These are phyloP conservation scores for Diuraphis noxia DNA, from an alignment of 1,140 invertebrate genomes.

Conservation along the genomic window DNA sequence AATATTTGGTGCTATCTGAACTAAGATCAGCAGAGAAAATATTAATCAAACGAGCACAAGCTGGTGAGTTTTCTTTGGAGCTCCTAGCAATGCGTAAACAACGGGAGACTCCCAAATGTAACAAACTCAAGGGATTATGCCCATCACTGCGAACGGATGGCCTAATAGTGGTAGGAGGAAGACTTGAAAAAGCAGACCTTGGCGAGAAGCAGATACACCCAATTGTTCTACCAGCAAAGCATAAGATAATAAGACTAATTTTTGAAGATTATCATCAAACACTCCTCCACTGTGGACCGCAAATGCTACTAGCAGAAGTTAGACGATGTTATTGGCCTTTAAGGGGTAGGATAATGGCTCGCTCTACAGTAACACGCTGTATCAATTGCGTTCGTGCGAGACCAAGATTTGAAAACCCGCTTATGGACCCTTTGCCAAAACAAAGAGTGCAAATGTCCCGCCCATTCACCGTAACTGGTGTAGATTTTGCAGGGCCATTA, in stretches of 20 bases:
- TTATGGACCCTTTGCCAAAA: background rate
- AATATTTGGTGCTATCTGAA: too few relatives aligned
- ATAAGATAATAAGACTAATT: background rate
- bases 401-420: conserved; percentile 4
- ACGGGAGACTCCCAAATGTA: too few relatives aligned
- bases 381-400: conserved; percentile 27
- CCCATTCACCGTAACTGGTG: conserved; percentile 32
- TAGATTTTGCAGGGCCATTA: conserved; percentile 27
- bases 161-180: background rate
- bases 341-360: background rate
- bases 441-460: background rate
- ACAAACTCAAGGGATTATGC: background rate
- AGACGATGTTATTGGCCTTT: background rate
- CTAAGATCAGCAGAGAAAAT: too few relatives aligned
- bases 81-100: too few relatives aligned
- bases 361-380: background rate
- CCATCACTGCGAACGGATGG: background rate
- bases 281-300: background rate
- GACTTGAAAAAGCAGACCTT: background rate
- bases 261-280: background rate
- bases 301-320: background rate
- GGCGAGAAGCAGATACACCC: background rate
- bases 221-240: background rate
- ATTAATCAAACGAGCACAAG: too few relatives aligned
- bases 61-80: too few relatives aligned